Conservation (phyloP, 2,113 vertebrate genomes). For the Corynorhinus townsendii region DNA sequence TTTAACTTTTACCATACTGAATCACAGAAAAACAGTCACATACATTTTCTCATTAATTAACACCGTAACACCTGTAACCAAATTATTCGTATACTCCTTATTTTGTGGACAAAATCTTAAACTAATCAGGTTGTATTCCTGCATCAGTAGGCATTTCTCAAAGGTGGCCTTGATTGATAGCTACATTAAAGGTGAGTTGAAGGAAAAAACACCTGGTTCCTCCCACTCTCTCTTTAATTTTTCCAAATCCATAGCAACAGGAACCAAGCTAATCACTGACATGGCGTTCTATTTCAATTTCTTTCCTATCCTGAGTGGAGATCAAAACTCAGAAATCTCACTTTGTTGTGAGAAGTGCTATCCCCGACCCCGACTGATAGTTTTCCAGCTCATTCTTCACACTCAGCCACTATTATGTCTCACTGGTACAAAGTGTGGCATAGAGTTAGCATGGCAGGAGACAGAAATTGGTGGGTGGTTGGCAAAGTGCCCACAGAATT, state of each 20-base stretch:
- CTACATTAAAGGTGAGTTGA: not conserved
- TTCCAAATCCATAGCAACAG: not conserved
- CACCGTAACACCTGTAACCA: not conserved
- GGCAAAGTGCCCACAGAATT: not conserved
- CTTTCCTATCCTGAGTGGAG: not conserved
- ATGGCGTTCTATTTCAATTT: not conserved
- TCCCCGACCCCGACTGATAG: not conserved
- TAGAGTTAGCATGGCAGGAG: not conserved
- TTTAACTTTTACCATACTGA: not conserved
- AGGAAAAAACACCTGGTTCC: not conserved
- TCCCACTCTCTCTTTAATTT: not conserved
- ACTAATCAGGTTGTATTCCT: not conserved
- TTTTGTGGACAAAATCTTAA: not conserved
- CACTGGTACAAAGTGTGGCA: not conserved
- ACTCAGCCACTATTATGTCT: not conserved
- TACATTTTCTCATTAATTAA: not conserved
- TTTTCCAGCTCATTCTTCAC: not conserved
- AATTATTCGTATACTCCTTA: not conserved
- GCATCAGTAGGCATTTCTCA: not conserved
- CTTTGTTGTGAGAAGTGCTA: not conserved
- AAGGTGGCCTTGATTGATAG: not conserved
- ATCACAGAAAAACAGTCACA: not conserved
- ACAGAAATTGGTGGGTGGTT: not conserved
- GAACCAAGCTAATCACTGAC: not conserved
- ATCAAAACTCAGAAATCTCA: not conserved